Conservation (phyloP, 2,888 invertebrate species). For the Lepidochrysops patricia region DNA sequence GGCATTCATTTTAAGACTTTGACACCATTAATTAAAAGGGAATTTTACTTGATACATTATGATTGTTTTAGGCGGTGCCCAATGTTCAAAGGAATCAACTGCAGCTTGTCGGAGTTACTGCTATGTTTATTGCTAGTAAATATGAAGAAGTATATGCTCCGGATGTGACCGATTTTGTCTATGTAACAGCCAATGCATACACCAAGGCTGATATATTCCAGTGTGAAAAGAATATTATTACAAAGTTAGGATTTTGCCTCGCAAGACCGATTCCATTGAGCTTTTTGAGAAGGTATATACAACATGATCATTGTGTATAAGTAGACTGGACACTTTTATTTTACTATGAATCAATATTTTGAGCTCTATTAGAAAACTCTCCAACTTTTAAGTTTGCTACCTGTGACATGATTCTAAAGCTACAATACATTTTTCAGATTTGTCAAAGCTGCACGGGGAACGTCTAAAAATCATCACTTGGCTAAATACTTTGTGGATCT, state of each 20-base stretch:
- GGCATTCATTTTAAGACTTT: too few relatives aligned
- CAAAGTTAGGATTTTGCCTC: slow-evolving; percentile 84
- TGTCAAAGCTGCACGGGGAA: slow-evolving; percentile 76
- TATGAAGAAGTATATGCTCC: slow-evolving; percentile 96
- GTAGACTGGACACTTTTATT: too few relatives aligned
- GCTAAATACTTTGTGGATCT: slow-evolving; percentile 95
- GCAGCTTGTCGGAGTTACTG: slow-evolving; percentile 91
- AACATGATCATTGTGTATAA: not conserved
- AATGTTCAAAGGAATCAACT: slow-evolving; percentile 80
- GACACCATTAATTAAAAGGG: too few relatives aligned
- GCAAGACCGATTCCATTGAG: slow-evolving; percentile 91
- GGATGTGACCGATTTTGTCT: slow-evolving; percentile 90
- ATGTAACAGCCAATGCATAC: slow-evolving; percentile 92
- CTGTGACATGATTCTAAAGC: not conserved
- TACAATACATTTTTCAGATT: slow-evolving; percentile 56
- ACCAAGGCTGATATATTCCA: slow-evolving; percentile 82
- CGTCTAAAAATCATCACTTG: slow-evolving; percentile 79
- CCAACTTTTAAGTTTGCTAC: too few relatives aligned
- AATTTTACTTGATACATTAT: slow-evolving; percentile 7
- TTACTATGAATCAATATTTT: too few relatives aligned
- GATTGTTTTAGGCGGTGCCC: slow-evolving; percentile 64
- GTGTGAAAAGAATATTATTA: slow-evolving; percentile 88
- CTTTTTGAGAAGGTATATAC: slow-evolving; percentile 85
- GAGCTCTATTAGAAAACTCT: too few relatives aligned
- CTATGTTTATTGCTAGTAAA: slow-evolving; percentile 93